Evolutionary conservation across 35 echinoderm and acorn worm genomes (phyloP).

Genomic region (Apostichopus californicus): DNA sequence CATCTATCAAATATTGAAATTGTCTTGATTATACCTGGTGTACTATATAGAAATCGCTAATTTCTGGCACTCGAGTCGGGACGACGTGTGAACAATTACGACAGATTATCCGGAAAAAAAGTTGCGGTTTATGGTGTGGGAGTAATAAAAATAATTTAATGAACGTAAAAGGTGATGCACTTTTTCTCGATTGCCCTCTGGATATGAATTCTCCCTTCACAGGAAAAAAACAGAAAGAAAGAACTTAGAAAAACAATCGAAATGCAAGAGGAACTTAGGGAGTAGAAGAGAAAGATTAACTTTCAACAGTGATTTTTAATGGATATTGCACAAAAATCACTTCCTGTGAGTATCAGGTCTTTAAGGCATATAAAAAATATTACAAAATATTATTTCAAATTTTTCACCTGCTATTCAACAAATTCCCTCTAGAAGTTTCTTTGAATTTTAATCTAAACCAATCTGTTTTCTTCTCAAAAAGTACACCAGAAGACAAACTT

Average conservation of each 20-base stretch:
- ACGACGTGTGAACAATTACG: neutral
- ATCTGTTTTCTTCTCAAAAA: too few species aligned
- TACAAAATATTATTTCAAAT: neutral
- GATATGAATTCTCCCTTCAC: neutral
- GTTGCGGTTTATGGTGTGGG: neutral
- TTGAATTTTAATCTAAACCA: neutral
- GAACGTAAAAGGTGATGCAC: neutral
- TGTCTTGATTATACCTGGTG: neutral
- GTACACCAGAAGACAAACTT: too few species aligned
- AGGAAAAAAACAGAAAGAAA: neutral
- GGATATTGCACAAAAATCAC: constrained; percentile 10
- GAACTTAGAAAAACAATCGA: neutral
- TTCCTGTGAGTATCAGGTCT: neutral
- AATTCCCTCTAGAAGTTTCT: neutral
- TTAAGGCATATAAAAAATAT: neutral
- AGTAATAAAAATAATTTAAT: neutral
- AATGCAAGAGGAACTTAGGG: neutral
- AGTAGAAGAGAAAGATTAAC: neutral
- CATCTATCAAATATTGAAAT: constrained; percentile 36
- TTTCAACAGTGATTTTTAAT: neutral
- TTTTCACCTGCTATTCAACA: neutral
- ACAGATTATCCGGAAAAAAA: neutral
- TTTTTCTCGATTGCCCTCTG: constrained; percentile 1
- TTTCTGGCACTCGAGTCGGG: neutral
- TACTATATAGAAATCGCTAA: neutral